A percentile compares a stretch with the other conserved stretches of the same genome.
Evolutionary conservation across 2,797 vertebrate genomes (phyloP).

Genomic region (Spinibarbus caldwelli): DNA sequence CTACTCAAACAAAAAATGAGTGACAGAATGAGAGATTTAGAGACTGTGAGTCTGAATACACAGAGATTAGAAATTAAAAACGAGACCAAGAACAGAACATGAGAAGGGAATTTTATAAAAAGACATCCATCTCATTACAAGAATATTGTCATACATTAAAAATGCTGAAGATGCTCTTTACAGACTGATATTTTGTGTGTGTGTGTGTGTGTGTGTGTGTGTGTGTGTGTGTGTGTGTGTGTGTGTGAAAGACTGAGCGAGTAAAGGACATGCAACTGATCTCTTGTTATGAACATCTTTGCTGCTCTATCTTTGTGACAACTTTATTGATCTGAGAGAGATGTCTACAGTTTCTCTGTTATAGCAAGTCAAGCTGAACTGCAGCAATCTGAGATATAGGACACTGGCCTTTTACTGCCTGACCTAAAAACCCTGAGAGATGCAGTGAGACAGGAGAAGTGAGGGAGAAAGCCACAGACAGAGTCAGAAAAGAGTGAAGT

Average conservation of each 20-base stretch:
- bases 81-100: background rate
- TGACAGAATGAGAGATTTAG: background rate
- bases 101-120: background rate
- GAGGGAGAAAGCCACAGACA: background rate
- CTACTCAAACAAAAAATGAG: background rate
- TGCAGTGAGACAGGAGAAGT: background rate
- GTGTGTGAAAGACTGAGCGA: background rate
- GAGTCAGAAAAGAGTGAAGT: background rate
- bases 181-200: background rate
- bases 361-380: slow-evolving; percentile 18
- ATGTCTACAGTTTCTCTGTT: slow-evolving; percentile 16
- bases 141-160: background rate
- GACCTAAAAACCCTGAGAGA: slow-evolving; percentile 41
- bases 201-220: background rate
- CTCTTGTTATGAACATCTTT: slow-evolving; percentile 11
- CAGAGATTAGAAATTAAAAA: background rate
- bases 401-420: slow-evolving; percentile 37
- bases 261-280: slow-evolving; percentile 12
- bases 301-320: background rate
- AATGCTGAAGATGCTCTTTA: background rate
- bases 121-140: background rate
- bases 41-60: background rate
- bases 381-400: slow-evolving; percentile 27
- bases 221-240: too few species aligned
- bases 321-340: slow-evolving; percentile 14